Conservation (phyloP, 1,140 invertebrate species). For the Diuraphis noxia region DNA sequence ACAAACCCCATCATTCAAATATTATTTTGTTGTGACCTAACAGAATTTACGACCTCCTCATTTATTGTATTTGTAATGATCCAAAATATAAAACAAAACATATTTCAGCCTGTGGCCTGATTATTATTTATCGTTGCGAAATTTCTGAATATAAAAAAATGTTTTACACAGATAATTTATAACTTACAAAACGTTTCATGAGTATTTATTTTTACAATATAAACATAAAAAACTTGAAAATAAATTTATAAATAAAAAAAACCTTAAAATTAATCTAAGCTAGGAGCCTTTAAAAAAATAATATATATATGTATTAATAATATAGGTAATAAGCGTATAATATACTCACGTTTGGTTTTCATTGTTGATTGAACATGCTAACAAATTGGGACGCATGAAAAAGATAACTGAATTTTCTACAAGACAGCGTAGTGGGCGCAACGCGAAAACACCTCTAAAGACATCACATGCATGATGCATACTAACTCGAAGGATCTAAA, state of each 20-base stretch:
- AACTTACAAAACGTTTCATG: not conserved
- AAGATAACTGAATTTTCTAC: not conserved
- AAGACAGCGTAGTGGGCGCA: not conserved
- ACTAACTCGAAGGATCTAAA: constrained; percentile 6
- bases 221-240: not conserved
- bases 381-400: not conserved
- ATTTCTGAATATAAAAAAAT: not conserved
- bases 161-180: not conserved
- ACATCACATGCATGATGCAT: not conserved
- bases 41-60: not conserved
- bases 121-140: not conserved
- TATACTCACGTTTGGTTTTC: constrained; percentile 31
- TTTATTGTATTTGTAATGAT: not conserved
- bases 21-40: not conserved
- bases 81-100: not conserved
- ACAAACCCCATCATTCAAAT: not conserved
- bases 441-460: constrained; percentile 16
- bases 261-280: not conserved
- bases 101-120: not conserved
- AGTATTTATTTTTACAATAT: not conserved
- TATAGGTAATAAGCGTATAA: not conserved
- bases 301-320: not conserved
- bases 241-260: not conserved
- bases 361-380: constrained; percentile 19
- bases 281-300: not conserved